phyloP scores from a whole-genome alignment of 2,888 invertebrate species.

The Tanypteryx hageni region DNA sequence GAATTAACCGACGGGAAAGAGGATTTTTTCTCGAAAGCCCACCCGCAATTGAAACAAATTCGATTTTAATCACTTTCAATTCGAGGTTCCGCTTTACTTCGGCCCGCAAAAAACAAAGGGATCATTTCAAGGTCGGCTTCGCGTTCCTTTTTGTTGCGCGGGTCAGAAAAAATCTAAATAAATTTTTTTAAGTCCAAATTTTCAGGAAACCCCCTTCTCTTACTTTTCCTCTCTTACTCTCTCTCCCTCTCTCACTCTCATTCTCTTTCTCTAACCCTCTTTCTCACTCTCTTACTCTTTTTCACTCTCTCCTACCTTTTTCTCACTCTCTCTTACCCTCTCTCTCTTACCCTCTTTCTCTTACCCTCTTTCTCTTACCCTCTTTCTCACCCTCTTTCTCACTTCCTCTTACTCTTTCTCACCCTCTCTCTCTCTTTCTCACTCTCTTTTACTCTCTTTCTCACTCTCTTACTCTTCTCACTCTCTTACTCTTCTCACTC shows the following conservation, averaged over 20 bases:
- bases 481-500: background rate
- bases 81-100: background rate
- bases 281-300: background rate
- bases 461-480: background rate
- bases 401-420: background rate
- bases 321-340: background rate
- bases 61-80: background rate
- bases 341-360: background rate
- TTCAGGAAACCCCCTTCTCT: background rate
- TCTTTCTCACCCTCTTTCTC: background rate
- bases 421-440: background rate
- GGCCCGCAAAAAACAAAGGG: background rate
- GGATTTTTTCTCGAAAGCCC: background rate
- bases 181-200: background rate
- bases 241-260: background rate
- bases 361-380: background rate
- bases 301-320: background rate
- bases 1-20: no score
- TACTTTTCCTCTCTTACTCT: background rate
- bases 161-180: background rate
- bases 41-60: constrained; percentile 4
- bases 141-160: background rate
- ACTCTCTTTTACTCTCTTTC: background rate
- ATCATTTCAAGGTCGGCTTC: background rate
- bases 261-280: no score